Base-by-base conservation (phyloP, 37 sponge, comb jelly and placozoan genomes). In the Ianthella basta region DNA sequence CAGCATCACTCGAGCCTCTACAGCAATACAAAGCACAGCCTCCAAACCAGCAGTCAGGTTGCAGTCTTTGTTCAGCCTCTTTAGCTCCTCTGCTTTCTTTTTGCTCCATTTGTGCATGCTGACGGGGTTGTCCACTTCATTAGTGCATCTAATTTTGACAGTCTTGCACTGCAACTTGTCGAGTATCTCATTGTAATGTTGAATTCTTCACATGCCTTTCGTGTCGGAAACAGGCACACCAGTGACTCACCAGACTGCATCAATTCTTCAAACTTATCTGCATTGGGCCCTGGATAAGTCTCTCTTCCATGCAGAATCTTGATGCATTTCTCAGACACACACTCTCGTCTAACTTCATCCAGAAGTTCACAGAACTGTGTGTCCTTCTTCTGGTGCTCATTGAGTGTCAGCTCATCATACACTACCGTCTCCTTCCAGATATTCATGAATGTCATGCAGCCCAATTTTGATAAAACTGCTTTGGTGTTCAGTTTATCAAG, bases 331-430 rank as follows among this genome's bases (percentile, higher is more conserved):
- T 56, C 59, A 19, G 59, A 19, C 15, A 56, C 59, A 56, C 16
- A 19, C 15, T 18, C 59, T 18, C 18, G 59, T 56, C 59, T 15
- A 56, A 66, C 68, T 19, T 16, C 25, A 23, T 66, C 27, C 13
- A 66, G 68, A 13, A 66, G 29, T 24, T 19, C 14, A 24, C 12
- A 15, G 23, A 56, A 56, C 15, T 18, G 59, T 19, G 59, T 56
- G 59, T 56, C 79, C 30, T 21, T 50, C 55, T 79, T 56, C n/a
- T 56, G 68, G 54, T 27, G 39, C 55, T n/a, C 57, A 59, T 55
- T 55, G 40, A 89, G 82, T 53, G 82, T 85, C 55, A 90, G 63
- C 79, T 90, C 86, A 32, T 90, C 90, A 44, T 90, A 90, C 12
- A 82, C 66, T n/a, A 85, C 79, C 19, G 65, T 41, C 29, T 82